Conservation (phyloP, 2,113 vertebrate genomes). For the Naja naja region DNA sequence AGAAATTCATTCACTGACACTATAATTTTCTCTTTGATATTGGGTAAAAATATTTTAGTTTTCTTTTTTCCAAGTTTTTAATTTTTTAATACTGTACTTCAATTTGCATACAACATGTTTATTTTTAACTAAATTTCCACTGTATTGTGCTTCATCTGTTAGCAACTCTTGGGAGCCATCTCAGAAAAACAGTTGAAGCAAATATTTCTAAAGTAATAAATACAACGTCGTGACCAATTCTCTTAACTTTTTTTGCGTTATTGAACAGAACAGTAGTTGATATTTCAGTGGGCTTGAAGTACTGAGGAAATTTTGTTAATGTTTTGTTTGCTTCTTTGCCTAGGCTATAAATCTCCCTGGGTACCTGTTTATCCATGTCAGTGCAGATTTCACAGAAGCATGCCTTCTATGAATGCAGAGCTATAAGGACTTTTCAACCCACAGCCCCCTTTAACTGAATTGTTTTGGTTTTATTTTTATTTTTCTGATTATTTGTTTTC, state of each 20-base stretch:
- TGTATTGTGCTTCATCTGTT: background rate
- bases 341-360: background rate
- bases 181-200: background rate
- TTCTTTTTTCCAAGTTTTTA: background rate
- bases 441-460: background rate
- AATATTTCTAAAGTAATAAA: background rate
- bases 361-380: background rate
- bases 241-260: background rate
- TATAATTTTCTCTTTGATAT: background rate
- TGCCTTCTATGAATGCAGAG: background rate
- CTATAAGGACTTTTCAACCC: background rate
- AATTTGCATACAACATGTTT: background rate
- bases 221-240: background rate
- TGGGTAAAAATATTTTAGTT: background rate
- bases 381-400: background rate
- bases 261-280: background rate
- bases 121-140: background rate
- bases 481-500: slow-evolving; percentile 4
- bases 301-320: background rate
- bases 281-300: background rate
- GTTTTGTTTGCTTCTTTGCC: background rate
- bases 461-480: background rate
- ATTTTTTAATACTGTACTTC: background rate
- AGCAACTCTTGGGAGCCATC: background rate
- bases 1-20: background rate